Base-by-base conservation (phyloP, 2,797 vertebrate genomes). In the Kryptopterus vitreolus region DNA sequence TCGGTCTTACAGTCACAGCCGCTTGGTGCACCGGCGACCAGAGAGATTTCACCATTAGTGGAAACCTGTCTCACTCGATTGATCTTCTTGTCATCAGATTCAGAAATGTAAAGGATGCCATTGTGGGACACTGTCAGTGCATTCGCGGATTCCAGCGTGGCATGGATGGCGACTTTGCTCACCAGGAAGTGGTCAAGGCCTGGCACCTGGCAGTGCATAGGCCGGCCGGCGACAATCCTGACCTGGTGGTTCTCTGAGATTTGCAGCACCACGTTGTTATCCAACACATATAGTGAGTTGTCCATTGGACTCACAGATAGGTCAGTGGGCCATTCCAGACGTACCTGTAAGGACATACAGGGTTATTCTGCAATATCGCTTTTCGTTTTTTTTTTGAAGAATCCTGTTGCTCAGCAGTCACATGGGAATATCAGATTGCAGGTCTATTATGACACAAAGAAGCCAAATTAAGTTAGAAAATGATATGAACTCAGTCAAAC, bases 231-330 rank as follows among this genome's bases (percentile, higher is more conserved):
- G 10, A 98, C 95, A 0, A 99, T 97, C 81, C 97, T 96, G 22
- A 99, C 98, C 82, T 99, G 98, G 87, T 99, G 98, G 90, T 99
- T 99, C 88, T 98, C 98, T 0, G 98, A 98, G 89, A 99, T 98
- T 88, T 99, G 97, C 16, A 99, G 91, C 29, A 99, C 97, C 4
- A 99, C 97, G 0, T 98, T 99, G 85, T 99, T 99, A 93, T 99
- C 98, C 20, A 99, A 92, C 52, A 99, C 96, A 0, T 96, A 99
- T 0, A 99, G 94, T 0, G 98, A 99, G 86, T 99, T 99, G 85
- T 99, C 98, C 97, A 99, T 96, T 0, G 98, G 98, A 86, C 95
- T 99, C 85, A 99, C 95, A 0, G 97, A 94, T 82, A 99, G 93
- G 89, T 97, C 97, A 0, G 98, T 99, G 35, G 98, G 98, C 98